Evolutionary conservation across 1,140 invertebrate genomes (phyloP).

Genomic region (Bilobella aurantiaca): DNA sequence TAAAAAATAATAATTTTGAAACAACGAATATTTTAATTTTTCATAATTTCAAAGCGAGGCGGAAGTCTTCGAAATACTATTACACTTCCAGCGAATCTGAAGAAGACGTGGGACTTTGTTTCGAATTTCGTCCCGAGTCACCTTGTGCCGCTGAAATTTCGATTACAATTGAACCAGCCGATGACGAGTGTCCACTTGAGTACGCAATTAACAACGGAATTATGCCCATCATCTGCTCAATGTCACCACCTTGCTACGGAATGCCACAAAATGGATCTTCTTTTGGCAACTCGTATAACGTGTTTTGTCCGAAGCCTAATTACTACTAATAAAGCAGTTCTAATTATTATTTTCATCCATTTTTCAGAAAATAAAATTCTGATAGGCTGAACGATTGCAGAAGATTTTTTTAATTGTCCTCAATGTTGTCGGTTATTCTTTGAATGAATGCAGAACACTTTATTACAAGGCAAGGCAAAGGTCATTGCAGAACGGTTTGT

Average conservation of each 20-base stretch:
- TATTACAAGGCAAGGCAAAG: too few relatives aligned
- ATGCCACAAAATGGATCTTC: neutral
- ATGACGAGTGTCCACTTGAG: neutral
- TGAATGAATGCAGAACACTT: too few relatives aligned
- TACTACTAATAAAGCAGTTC: neutral
- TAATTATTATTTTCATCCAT: neutral
- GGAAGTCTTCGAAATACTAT: too few relatives aligned
- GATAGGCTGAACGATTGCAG: neutral
- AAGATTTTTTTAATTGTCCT: neutral
- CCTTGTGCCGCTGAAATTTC: neutral
- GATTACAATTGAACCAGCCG: slow-evolving; percentile 8
- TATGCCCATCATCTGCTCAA: neutral
- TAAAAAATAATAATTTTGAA: too few relatives aligned
- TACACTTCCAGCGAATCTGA: neutral
- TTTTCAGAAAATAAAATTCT: neutral
- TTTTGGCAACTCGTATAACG: too few relatives aligned
- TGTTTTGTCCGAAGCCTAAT: neutral
- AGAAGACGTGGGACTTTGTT: neutral
- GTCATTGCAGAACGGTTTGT: too few relatives aligned
- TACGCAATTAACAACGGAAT: slow-evolving; percentile 4
- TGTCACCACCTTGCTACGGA: neutral
- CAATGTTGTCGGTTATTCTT: too few relatives aligned
- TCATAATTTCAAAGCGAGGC: too few relatives aligned
- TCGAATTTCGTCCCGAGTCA: slow-evolving; percentile 1
- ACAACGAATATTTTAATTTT: too few relatives aligned